These are phyloP conservation scores for Epistrophe grossulariae DNA, from an alignment of 2,888 invertebrate species.

Conservation along the genomic window DNA sequence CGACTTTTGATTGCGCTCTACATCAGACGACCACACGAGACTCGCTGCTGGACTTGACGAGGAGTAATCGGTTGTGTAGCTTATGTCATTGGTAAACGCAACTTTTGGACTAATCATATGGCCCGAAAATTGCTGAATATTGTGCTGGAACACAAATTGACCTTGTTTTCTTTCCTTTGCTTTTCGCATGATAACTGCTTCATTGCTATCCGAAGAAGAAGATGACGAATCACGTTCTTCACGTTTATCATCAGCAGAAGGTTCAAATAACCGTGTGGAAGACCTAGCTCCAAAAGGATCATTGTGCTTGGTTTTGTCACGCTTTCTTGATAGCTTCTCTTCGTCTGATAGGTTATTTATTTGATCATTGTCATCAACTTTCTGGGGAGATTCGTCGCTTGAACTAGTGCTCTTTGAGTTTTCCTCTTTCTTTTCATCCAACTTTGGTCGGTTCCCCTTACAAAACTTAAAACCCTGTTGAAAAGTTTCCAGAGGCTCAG, in stretches of 20 bases:
- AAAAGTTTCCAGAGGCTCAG: constrained; percentile 81
- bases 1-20: constrained; percentile 79
- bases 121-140: constrained; percentile 87
- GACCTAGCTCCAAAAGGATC: constrained; percentile 39
- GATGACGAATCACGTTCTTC: constrained; percentile 79
- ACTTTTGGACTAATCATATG: constrained; percentile 83
- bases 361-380: constrained; percentile 77
- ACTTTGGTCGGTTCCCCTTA: constrained; percentile 77
- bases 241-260: constrained; percentile 76
- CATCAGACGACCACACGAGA: constrained; percentile 80
- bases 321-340: constrained; percentile 79
- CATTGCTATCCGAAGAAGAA: constrained; percentile 80
- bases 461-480: constrained; percentile 83
- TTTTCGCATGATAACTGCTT: constrained; percentile 82
- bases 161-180: constrained; percentile 87
- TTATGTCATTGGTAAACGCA: constrained; percentile 80
- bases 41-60: constrained; percentile 83
- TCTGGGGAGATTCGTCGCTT: constrained; percentile 77
- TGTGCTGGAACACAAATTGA: constrained; percentile 85
- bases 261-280: constrained; percentile 47
- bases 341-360: constrained; percentile 82
- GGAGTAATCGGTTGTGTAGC: constrained; percentile 82
- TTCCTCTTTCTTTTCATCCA: constrained; percentile 51
- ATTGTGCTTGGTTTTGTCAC: constrained; percentile 70
- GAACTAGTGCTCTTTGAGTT: constrained; percentile 77